Evolutionary conservation across 2,888 invertebrate genomes (phyloP).

Genomic region (Caenorhabditis drosophilae): DNA sequence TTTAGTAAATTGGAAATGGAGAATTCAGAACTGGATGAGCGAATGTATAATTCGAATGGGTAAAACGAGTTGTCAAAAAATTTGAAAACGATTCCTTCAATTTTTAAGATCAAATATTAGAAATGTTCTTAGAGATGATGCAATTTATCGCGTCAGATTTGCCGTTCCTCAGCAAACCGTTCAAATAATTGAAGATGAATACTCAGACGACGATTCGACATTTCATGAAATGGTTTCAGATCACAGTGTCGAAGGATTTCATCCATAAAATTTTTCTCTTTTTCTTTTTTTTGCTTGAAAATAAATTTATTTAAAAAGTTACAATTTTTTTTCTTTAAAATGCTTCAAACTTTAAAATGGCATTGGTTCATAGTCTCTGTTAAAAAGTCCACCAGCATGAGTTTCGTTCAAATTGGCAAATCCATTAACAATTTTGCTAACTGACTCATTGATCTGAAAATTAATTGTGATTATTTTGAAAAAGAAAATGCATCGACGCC

Average conservation of each 20-base stretch:
- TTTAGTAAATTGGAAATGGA: constrained; percentile 56
- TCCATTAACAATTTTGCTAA: constrained; percentile 10
- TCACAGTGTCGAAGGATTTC: neutral
- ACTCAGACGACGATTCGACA: neutral
- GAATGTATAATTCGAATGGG: constrained; percentile 20
- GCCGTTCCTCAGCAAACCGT: constrained; percentile 44
- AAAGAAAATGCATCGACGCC: too few relatives aligned
- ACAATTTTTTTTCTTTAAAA: neutral
- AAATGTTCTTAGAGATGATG: constrained; percentile 43
- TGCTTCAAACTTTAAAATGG: constrained; percentile 20
- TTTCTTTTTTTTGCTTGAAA: neutral
- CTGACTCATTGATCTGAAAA: constrained; percentile 30
- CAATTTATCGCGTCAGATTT: constrained; percentile 48
- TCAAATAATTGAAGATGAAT: constrained; percentile 34
- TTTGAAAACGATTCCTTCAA: neutral
- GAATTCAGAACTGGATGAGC: constrained; percentile 50
- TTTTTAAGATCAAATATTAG: constrained; percentile 30
- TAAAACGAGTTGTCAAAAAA: too few relatives aligned
- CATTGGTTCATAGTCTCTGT: constrained; percentile 22
- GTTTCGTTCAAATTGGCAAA: constrained; percentile 8
- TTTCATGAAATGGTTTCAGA: neutral
- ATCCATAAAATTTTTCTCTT: neutral
- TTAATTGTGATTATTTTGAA: neutral
- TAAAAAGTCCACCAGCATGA: constrained; percentile 29
- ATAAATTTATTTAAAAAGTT: neutral